A percentile compares a stretch with the other conserved stretches of the same genome.
These are phyloP conservation scores for Varanus salvator DNA, from an alignment of 2,113 vertebrate genomes.

Conservation along the genomic window DNA sequence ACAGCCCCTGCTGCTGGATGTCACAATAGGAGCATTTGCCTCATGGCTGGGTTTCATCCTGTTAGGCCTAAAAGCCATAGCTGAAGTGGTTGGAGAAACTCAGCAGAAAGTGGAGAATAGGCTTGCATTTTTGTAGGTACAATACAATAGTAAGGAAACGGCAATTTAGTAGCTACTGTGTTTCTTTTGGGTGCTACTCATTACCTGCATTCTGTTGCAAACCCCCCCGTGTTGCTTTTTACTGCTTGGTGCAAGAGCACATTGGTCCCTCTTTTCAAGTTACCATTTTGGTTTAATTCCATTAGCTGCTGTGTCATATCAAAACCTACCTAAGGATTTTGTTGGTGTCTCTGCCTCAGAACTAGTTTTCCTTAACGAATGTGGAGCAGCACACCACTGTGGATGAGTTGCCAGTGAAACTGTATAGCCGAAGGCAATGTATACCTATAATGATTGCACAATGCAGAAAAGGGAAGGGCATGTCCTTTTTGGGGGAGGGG, in stretches of 20 bases:
- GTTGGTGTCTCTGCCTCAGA: not conserved
- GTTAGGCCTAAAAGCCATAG: not conserved
- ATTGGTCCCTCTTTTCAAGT: not conserved
- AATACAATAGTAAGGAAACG: not conserved
- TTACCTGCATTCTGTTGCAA: not conserved
- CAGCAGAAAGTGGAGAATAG: not conserved
- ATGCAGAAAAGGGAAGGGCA: not conserved
- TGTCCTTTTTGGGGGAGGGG: conserved; percentile 15
- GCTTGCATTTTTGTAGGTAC: not conserved
- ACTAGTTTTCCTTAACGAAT: not conserved
- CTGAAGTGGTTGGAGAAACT: not conserved
- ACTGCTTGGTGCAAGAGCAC: not conserved
- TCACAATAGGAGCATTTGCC: not conserved
- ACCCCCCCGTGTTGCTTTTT: not conserved
- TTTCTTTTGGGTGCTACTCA: not conserved
- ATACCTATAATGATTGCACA: not conserved
- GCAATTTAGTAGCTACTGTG: not conserved
- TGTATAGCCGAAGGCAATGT: not conserved
- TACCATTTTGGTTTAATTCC: not conserved
- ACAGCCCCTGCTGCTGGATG: not conserved
- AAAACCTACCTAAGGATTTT: not conserved
- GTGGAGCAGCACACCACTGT: not conserved
- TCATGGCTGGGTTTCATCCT: not conserved
- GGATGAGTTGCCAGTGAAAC: not conserved
- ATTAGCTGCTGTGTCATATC: not conserved